Evolutionary conservation across 2,888 invertebrate species (phyloP), one percentile per base, ranked within the genome.

Genomic region (Drosophila birchii): DNA sequence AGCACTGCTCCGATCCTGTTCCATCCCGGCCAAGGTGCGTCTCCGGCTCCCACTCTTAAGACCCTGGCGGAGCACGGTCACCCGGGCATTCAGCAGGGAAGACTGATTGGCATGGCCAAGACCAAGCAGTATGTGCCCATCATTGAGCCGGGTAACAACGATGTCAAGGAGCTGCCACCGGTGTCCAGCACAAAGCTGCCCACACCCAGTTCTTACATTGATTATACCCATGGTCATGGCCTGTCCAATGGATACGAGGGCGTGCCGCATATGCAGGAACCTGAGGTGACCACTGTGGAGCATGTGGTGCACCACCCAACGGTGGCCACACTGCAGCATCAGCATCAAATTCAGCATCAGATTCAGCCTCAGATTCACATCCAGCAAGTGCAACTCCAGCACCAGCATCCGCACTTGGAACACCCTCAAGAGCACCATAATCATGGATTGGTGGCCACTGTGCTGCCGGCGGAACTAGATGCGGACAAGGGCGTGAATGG

Each of bases 1-100:
- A 92, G 79, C 63, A 92, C 91, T 0, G 88, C 92, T 0, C 92
- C 92, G 4, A 90, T 92, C 43, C 81, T 91, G 6, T 92, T 92
- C 51, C 92, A 91, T 67, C 91, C 90, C 1, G 59, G 60, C 0
- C 79, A 76, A 7, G 61, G 20, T 7, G 18, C 59, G 6, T 16
- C 36, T 5, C 60, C 56, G 29, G 58, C 67, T 4, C 61, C 69
- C 8, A 58, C 57, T 8, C 55, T 78, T 0, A 73, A 70, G 29
- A 60, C 63, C 1, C 49, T 71, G 6, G 43, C 62, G 1, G 78
- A 74, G 9, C 74, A 79, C 11, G 79, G 79, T 1, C 60, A 77
- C 2, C 43, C 81, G 36, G 83, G 71, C 4, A 78, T 79, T 14
- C 87, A 90, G 51, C 76, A 78, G 6, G 90, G 86, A 5, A 86